These are phyloP conservation scores for Macrophya alboannulata DNA, from an alignment of 2,888 invertebrate genomes.

Conservation along the genomic window DNA sequence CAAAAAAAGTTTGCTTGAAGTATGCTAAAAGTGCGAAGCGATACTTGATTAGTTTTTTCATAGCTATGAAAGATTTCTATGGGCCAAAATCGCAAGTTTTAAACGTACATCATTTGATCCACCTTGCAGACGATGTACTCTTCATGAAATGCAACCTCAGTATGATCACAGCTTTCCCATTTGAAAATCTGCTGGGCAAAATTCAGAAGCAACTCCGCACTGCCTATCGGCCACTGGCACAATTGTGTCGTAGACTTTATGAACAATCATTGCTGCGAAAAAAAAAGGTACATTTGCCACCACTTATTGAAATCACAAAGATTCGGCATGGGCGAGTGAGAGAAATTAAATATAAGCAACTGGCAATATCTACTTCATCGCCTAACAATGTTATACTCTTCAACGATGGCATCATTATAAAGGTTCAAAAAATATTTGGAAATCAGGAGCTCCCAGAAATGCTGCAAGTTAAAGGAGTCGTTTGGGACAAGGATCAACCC, in stretches of 20 bases:
- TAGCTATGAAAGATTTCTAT: slow-evolving; percentile 30
- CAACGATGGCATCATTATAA: slow-evolving; percentile 35
- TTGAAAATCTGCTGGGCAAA: slow-evolving; percentile 28
- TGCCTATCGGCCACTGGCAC: slow-evolving; percentile 35
- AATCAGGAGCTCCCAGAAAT: slow-evolving; percentile 28
- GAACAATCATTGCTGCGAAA: slow-evolving; percentile 21
- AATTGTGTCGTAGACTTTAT: slow-evolving; percentile 30
- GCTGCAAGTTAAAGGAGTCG: slow-evolving; percentile 29
- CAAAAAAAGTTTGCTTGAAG: slow-evolving; percentile 12
- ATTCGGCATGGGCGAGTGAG: not conserved
- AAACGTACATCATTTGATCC: slow-evolving; percentile 32
- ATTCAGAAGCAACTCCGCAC: slow-evolving; percentile 28
- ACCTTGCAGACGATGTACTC: slow-evolving; percentile 30
- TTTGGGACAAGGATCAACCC: slow-evolving; percentile 27
- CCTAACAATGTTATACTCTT: slow-evolving; percentile 34
- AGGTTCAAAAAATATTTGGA: not conserved
- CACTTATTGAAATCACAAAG: slow-evolving; percentile 30
- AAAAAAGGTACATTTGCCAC: slow-evolving; percentile 6
- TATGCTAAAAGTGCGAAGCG: slow-evolving; percentile 21
- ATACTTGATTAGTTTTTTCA: slow-evolving; percentile 29
- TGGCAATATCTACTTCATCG: slow-evolving; percentile 25
- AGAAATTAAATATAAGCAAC: slow-evolving; percentile 29
- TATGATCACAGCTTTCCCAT: slow-evolving; percentile 15
- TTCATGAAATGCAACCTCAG: slow-evolving; percentile 30
- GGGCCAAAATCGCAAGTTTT: slow-evolving; percentile 28